Base-by-base conservation (phyloP, 2,888 invertebrate genomes). In the Zele albiditarsus region DNA sequence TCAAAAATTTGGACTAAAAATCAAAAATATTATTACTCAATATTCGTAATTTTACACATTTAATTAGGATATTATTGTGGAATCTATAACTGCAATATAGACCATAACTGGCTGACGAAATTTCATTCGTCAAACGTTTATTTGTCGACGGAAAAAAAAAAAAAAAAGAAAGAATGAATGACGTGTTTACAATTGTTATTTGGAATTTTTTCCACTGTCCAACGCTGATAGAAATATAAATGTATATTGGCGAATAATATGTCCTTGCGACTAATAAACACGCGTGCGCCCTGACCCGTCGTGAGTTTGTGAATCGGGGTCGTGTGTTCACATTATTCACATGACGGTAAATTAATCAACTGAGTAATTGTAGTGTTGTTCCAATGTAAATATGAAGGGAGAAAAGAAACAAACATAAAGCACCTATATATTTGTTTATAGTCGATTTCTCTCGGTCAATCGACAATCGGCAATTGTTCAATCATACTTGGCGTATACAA, bases 321-420 rank as follows among this genome's bases (percentile, higher is more conserved):
- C 67, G 71, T 73, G 70, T 76, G 73, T 62, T 77, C 75, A 72
- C 70, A 76, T 76, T 78, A 80, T 73, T 75, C 69, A 76, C 78
- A 76, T 63, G 79, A 78, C 67, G 79, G 73, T 81, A 79, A 82
- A 82, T 80, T 80, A 82, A 82, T 82, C 82, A 82, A 75, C 73
- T 71, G 78, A 76, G 76, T 82, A 80, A 82, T 78, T 78, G 78
- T 80, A 72, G 68, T 82, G 77, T 78, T 33, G 33, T 33, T 33
- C 33, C 6, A 33, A n/a, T n/a, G 31, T 33, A 63, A 20, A 33
- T 63, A 63, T 33, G 20, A 63, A 3, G 16, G 23, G 14, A 38
- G 14, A 63, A 31, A 33, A 63, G 2, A 33, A 63, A 33, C 16
- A 31, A 6, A 63, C 31, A 33, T n/a, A n/a, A 20, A 23, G 6